Base-by-base conservation (phyloP, 2,113 vertebrate genomes). In the Malurus cyaneus region DNA sequence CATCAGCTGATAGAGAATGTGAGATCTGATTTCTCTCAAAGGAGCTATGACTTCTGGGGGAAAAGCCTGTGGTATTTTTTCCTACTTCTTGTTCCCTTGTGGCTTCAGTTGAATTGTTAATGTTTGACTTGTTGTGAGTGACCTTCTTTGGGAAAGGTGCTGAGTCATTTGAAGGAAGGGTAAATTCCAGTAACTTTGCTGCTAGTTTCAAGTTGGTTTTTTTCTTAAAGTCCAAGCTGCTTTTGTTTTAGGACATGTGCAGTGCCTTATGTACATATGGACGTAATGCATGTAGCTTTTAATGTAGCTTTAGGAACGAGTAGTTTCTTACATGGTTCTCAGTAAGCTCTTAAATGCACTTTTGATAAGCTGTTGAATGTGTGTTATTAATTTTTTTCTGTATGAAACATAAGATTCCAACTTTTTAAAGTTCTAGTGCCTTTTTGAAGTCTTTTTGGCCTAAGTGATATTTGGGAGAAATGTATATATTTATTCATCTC, bases 131-230 rank as follows among this genome's bases (percentile, higher is more conserved):
- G n/a, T 20, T 77, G 1, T 29, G 26, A 18, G 11, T 86, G 80
- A 89, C 92, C 66, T 94, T 96, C 28, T 8, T 11, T 57, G 50
- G n/a, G 21, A 62, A 93, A 42, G 7, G 24, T 88, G 91, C 92
- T 78, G 76, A 96, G 47, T 96, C 89, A 92, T 32, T 92, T 80
- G 36, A 66, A 92, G 44, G 31, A 85, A 73, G 76, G 69, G 69
- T 57, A 71, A 89, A 85, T 90, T 91, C 84, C 78, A 86, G 42
- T 20, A 23, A 36, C 15, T 44, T 64, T 56, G 9, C 41, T 67
- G 26, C 20, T 49, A 14, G 10, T 61, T 57, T 44, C 31, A 65
- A 26, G 21, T 56, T 59, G 7, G 12, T 20, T 14, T 28, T 64
- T 52, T 80, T 59, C 50, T 74, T 62, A 19, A 81, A 89, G 56